These are phyloP conservation scores for Sesia apiformis DNA, from an alignment of 2,888 invertebrate species.

Conservation along the genomic window DNA sequence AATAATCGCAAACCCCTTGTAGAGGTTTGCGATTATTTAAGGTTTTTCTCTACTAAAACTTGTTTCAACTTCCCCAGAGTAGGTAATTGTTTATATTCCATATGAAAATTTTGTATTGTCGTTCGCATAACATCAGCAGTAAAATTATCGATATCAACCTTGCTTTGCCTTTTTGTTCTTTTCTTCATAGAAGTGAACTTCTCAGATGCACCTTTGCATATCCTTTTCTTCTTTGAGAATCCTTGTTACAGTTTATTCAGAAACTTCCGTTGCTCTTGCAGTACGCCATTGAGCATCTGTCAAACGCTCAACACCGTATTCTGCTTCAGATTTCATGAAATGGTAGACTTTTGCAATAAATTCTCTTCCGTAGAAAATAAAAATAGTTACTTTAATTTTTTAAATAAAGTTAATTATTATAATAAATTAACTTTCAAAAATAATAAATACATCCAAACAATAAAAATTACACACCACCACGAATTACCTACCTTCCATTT, in stretches of 20 bases:
- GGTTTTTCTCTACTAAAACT: background rate
- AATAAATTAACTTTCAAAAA: background rate
- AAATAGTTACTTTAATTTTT: background rate
- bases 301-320: conserved; percentile 6
- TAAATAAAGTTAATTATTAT: background rate
- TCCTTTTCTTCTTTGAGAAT: background rate
- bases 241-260: background rate
- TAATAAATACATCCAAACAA: too few relatives aligned
- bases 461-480: too few relatives aligned
- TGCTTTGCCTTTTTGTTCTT: background rate
- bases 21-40: background rate
- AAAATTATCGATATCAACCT: background rate
- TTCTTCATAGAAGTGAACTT: background rate
- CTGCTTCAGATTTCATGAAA: conserved; percentile 7
- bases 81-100: background rate
- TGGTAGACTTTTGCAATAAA: conserved; percentile 8
- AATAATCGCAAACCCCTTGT: too few relatives aligned
- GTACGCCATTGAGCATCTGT: background rate
- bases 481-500: too few relatives aligned
- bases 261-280: background rate
- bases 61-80: background rate
- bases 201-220: background rate
- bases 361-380: too few relatives aligned
- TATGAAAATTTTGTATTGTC: background rate
- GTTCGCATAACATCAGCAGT: background rate